Evolutionary conservation across 92 coral and sea anemone genomes (phyloP), one percentile per base, ranked within the genome.

Genomic region (Phenganax stokvisi): DNA sequence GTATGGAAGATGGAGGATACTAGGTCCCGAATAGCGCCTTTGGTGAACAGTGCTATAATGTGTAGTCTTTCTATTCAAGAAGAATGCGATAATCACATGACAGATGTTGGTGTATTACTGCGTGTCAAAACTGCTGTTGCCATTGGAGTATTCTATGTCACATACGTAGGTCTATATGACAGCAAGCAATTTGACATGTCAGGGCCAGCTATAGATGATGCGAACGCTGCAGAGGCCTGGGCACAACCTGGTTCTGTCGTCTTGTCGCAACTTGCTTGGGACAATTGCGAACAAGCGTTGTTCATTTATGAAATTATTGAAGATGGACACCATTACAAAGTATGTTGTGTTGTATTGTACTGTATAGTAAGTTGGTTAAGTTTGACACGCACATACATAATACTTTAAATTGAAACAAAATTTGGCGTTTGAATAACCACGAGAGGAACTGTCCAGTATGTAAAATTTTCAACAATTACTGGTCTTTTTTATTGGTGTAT

Each of bases 171-270:
- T 7, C 85, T 92, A 13, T 74, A 87, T 51, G 99, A 96, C 66
- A 88, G 90, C 83, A 96, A 96, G 85, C 99, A 96, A 84, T 96
- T 96, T 74, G 99, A 92, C 87, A 83, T 96, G 25, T 85, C 99
- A 7, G 99, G 99, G 53, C 89, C 90, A 65, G 99, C 97, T 29
- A 97, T 96, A 44, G 97, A 92, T 56, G 99, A 96, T 47, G 99
- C 91, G 51, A 96, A 96, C 62, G 90, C 87, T 4, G 99, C 99
- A 11, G 99, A 96, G 89, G 92, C 92, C 79, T 96, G 97, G 99
- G 97, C 99, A 12, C 89, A 89, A 76, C 99, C 99, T 71, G 99
- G 99, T n/a, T 76, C 99, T 13, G 90, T 96, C 31, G 91, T 96
- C 20, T 77, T 96, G 84, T 89, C 97, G 28, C 92, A 92, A 29